A percentile compares a stretch with the other conserved stretches of the same genome.
These are phyloP conservation scores for Scortum barcoo DNA, from an alignment of 2,113 vertebrate genomes.

Conservation along the genomic window DNA sequence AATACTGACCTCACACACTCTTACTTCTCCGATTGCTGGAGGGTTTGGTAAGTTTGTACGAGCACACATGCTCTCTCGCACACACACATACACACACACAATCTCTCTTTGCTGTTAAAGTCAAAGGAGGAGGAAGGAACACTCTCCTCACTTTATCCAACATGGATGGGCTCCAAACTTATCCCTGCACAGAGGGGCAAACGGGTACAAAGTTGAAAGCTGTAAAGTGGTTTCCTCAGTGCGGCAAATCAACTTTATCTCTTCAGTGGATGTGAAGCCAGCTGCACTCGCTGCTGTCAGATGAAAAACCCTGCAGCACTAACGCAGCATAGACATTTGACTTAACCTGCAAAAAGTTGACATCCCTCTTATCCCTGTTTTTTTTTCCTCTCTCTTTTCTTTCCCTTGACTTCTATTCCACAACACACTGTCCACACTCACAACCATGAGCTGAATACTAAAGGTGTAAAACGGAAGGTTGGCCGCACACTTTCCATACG, in stretches of 20 bases:
- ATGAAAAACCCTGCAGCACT: conserved; percentile 31
- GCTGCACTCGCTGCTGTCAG: conserved; percentile 33
- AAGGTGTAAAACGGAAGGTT: conserved; percentile 6
- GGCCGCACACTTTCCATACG: conserved; percentile 3
- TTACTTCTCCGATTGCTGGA: conserved; percentile 40
- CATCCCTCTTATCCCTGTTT: background rate
- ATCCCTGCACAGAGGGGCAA: conserved; percentile 44
- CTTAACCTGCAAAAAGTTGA: background rate
- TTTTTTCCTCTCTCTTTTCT: background rate
- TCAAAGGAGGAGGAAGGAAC: conserved; percentile 36
- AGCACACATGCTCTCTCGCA: conserved; percentile 1
- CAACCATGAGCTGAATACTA: conserved; percentile 7
- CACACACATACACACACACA: background rate
- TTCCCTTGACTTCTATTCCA: background rate
- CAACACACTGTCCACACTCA: background rate
- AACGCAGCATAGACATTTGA: conserved; percentile 8
- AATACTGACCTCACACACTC: conserved; percentile 34
- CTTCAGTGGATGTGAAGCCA: conserved; percentile 1
- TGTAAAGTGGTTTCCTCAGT: conserved; percentile 38
- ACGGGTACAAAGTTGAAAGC: conserved; percentile 53
- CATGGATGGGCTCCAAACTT: conserved; percentile 56
- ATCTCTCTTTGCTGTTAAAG: conserved; percentile 6
- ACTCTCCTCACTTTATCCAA: conserved; percentile 49
- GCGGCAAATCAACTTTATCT: conserved; percentile 50
- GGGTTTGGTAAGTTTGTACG: conserved; percentile 42